These are phyloP conservation scores for Panagrolaimus sp. DNA, from an alignment of 1,140 invertebrate genomes.

Conservation along the genomic window DNA sequence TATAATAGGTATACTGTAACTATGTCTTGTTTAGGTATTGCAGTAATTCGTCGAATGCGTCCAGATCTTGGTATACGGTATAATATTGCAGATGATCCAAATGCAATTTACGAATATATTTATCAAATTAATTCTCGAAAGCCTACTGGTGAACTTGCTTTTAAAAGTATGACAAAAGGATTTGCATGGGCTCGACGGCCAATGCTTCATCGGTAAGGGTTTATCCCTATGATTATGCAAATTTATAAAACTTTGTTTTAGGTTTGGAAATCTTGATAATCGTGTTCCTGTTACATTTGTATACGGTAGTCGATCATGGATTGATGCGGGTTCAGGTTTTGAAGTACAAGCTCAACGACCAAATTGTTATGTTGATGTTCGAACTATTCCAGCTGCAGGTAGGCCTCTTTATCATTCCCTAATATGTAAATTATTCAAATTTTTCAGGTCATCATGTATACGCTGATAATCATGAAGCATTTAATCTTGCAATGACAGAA, in stretches of 20 bases:
- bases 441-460: conserved; percentile 94
- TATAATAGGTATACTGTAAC: conserved; percentile 51
- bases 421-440: too few species aligned
- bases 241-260: not conserved
- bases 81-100: conserved; percentile 67
- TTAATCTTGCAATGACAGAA: conserved; percentile 68
- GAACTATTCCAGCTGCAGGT: conserved; percentile 68
- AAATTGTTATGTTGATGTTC: conserved; percentile 73
- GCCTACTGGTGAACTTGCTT: conserved; percentile 87
- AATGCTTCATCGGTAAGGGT: conserved; percentile 70
- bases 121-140: conserved; percentile 89
- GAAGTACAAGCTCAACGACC: conserved; percentile 69
- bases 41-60: conserved; percentile 63
- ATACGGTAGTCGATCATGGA: conserved; percentile 86
- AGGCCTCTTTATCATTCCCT: too few species aligned
- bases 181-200: conserved; percentile 94
- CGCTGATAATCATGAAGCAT: conserved; percentile 78
- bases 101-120: conserved; percentile 81
- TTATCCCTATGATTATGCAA: too few species aligned
- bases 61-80: conserved; percentile 84
- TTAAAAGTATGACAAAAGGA: conserved; percentile 78
- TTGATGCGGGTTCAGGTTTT: conserved; percentile 76
- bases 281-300: conserved; percentile 80
- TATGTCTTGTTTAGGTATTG: conserved; percentile 30
- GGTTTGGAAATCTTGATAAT: conserved; percentile 48